Evolutionary conservation across 53 echinoderm and acorn worm genomes (phyloP).

Genomic region (Pentamera pediparva): DNA sequence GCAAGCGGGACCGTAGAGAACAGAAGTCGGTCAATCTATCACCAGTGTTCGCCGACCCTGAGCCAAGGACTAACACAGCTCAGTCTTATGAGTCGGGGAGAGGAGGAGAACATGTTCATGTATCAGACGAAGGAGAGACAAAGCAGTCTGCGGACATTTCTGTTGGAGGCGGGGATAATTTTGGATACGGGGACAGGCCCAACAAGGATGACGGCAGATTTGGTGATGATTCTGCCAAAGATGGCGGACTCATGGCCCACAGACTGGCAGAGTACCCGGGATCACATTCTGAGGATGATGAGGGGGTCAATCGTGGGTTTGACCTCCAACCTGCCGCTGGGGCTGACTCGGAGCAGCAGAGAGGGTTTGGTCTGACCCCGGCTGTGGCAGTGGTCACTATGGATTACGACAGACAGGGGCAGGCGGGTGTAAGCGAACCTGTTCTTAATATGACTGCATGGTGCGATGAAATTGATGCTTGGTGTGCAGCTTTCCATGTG

Average conservation of each 20-base stretch:
- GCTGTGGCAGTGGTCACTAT: too few species aligned
- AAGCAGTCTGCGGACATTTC: too few species aligned
- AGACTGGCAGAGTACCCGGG: neutral
- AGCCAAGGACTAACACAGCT: neutral
- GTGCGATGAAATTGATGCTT: too few species aligned
- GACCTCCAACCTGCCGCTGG: slow-evolving; percentile 54
- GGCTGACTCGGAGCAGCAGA: slow-evolving; percentile 10
- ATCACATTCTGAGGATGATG: neutral
- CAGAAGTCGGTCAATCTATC: neutral
- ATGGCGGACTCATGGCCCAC: too few species aligned
- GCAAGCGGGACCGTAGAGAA: neutral
- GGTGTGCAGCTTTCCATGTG: too few species aligned
- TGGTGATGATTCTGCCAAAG: too few species aligned
- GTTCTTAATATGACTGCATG: too few species aligned
- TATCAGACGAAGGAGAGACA: neutral
- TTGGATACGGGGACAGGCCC: neutral
- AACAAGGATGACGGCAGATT: neutral
- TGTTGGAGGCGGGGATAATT: too few species aligned
- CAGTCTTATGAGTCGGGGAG: neutral
- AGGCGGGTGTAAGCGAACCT: too few species aligned
- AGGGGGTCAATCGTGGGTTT: slow-evolving; percentile 46
- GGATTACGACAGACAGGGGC: too few species aligned
- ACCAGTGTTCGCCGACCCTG: neutral
- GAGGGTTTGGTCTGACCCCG: slow-evolving; percentile 56
- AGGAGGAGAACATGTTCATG: too few species aligned